phyloP scores from a whole-genome alignment of 2,888 invertebrate species.

The Ommatoiulus sabulosus region DNA sequence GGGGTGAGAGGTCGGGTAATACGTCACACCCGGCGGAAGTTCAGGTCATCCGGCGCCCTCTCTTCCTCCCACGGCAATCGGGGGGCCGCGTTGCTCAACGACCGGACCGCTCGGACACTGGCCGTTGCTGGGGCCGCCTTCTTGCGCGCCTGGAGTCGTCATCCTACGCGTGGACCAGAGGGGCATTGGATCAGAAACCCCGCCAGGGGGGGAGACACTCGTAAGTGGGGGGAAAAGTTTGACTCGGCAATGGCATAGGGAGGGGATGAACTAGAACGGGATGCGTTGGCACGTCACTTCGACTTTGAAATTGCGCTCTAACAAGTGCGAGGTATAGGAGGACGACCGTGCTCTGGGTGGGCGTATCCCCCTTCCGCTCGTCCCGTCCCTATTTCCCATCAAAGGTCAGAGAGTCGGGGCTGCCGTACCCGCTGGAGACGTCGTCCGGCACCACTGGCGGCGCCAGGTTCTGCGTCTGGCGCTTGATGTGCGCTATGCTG shows the following conservation, averaged over 20 bases:
- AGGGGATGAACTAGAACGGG: conserved; percentile 30
- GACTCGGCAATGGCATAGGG: conserved; percentile 40
- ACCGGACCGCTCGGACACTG: conserved; percentile 26
- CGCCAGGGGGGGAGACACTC: conserved; percentile 29
- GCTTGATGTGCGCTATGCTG: conserved; percentile 82
- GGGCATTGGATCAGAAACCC: conserved; percentile 1
- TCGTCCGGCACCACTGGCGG: conserved; percentile 71
- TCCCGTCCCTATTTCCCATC: conserved; percentile 64
- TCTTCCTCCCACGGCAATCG: conserved; percentile 53
- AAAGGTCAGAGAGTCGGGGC: conserved; percentile 79
- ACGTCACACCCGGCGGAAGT: conserved; percentile 38
- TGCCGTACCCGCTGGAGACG: conserved; percentile 83
- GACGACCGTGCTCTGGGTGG: background rate
- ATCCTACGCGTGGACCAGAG: conserved; percentile 49
- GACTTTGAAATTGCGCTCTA: background rate
- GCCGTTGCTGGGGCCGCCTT: conserved; percentile 27
- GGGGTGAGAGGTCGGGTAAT: conserved; percentile 42
- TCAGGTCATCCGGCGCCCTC: conserved; percentile 56
- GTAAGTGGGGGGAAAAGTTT: background rate
- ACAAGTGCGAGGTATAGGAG: too few relatives aligned
- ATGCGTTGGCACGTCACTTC: conserved; percentile 19
- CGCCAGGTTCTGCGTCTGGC: conserved; percentile 66
- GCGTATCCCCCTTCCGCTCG: conserved; percentile 26
- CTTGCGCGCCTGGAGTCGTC: conserved; percentile 40
- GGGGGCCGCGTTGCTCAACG: background rate